Evolutionary conservation across 1,140 invertebrate genomes (phyloP).

Genomic region (Apis florea): DNA sequence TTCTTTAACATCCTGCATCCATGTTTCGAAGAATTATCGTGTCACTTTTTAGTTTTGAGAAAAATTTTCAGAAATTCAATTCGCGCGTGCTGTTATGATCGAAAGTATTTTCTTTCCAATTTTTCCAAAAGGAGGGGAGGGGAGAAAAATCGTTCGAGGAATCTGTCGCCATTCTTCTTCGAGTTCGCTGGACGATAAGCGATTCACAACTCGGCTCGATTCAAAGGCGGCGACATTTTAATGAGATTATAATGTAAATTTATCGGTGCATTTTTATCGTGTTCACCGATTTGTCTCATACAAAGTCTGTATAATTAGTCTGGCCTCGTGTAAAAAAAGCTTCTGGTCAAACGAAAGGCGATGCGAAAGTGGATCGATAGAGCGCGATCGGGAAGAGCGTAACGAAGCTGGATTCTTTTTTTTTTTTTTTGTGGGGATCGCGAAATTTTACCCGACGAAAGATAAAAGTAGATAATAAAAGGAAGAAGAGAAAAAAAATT

Average conservation of each 20-base stretch:
- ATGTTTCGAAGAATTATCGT: no score
- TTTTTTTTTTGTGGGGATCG: background rate
- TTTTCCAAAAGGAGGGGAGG: no score
- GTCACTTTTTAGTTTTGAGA: no score
- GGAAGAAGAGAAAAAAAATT: no score
- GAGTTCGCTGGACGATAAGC: background rate
- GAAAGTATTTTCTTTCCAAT: no score
- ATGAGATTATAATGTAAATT: background rate
- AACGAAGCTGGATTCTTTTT: slow-evolving; percentile 32
- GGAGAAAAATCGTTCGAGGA: no score
- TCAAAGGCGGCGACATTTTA: slow-evolving; percentile 12
- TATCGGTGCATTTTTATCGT: background rate
- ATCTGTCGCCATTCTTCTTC: background rate
- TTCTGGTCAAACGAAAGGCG: slow-evolving; percentile 31
- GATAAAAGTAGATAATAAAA: background rate
- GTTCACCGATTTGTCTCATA: background rate
- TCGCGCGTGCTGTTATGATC: no score
- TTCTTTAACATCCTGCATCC: no score
- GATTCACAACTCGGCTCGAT: background rate
- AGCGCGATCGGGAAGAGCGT: slow-evolving; percentile 46
- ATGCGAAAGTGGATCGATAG: slow-evolving; percentile 48
- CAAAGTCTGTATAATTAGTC: slow-evolving; percentile 4
- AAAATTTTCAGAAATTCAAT: no score
- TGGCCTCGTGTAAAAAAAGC: slow-evolving; percentile 46
- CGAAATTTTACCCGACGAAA: no score